phyloP scores from a whole-genome alignment of 1,140 invertebrate species.

The Drosophila kurseongensis region DNA sequence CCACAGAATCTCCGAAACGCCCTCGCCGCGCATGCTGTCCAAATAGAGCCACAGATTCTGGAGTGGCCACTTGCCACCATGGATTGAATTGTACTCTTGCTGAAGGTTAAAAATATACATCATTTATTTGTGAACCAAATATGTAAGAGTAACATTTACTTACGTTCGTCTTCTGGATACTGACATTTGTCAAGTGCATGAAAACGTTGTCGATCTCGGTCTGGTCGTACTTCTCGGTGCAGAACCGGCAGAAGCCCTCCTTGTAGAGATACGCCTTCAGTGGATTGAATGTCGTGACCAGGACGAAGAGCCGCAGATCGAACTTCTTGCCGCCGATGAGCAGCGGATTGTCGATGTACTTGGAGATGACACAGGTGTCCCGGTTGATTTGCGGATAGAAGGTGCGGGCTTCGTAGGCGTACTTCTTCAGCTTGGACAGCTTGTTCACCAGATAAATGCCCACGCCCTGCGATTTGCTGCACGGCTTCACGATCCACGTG shows the following conservation, averaged over 20 bases:
- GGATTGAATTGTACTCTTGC: conserved; percentile 96
- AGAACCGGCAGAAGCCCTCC: conserved; percentile 92
- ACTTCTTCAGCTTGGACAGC: conserved; percentile 94
- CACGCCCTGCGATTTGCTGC: conserved; percentile 94
- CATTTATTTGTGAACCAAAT: too few relatives aligned
- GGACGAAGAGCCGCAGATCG: conserved; percentile 93
- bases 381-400: conserved; percentile 91
- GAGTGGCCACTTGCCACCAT: conserved; percentile 97
- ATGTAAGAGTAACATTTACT: conserved; percentile 58
- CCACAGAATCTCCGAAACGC: conserved; percentile 92
- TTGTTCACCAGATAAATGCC: conserved; percentile 96
- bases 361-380: conserved; percentile 95
- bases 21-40: conserved; percentile 95
- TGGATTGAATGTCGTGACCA: conserved; percentile 93
- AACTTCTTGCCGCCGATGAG: conserved; percentile 95
- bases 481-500: conserved; percentile 99
- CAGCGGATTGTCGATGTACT: conserved; percentile 94
- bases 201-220: conserved; percentile 93
- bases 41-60: conserved; percentile 95
- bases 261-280: conserved; percentile 93
- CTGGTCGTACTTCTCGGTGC: conserved; percentile 92
- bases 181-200: conserved; percentile 95
- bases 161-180: conserved; percentile 92
- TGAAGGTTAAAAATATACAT: conserved; percentile 82
- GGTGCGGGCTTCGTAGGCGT: conserved; percentile 91